Base-by-base conservation (phyloP, 2,113 vertebrate species). In the Lepisosteus oculatus region DNA sequence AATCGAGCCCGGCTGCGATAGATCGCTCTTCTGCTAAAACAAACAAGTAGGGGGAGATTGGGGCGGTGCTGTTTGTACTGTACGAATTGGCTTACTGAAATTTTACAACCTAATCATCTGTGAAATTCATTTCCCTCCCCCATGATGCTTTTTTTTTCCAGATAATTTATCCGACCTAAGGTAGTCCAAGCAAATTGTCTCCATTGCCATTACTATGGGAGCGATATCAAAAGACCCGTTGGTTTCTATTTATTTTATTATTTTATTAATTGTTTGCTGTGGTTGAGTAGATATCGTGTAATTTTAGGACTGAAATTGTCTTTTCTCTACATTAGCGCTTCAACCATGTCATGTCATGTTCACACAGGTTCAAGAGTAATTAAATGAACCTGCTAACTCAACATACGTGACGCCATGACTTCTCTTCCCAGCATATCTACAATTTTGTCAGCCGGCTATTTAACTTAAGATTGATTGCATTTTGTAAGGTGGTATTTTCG, bases 1-100 rank as follows among this genome's bases (percentile, higher is more conserved):
- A 92, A 92, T 92, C 90, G 90, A 92, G 89, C 89, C 76, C 90
- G 85, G 90, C 90, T 79, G 84, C 85, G 85, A 90, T 82, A 84
- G 86, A 89, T 92, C 85, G 85, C 44, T 88, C 87, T 77, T 83
- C 86, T 79, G 80, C 83, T 83, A 76, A 83, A 88, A 88, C 86
- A 90, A 90, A 90, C 87, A 89, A 81, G 71, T 79, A 56, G 69
- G 56, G 62, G 69, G 55, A 55, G 71, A 75, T 81, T 84, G 81
- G 86, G 85, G 86, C 84, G 87, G 86, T 86, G 87, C 86, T 92
- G 90, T 87, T 86, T 84, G 86, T 80, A 47, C 76, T 68, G 72
- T 78, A 70, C 73, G 65, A 77, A 86, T 77, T 74, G 77, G 74
- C 73, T 76, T 84, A 80, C 80, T 78, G 78, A 45, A 81, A 83